Percentiles rank a stretch among this genome's conserved stretches.
phyloP scores from a whole-genome alignment of 2,888 invertebrate genomes.

The Dryadula phaetusa region DNA sequence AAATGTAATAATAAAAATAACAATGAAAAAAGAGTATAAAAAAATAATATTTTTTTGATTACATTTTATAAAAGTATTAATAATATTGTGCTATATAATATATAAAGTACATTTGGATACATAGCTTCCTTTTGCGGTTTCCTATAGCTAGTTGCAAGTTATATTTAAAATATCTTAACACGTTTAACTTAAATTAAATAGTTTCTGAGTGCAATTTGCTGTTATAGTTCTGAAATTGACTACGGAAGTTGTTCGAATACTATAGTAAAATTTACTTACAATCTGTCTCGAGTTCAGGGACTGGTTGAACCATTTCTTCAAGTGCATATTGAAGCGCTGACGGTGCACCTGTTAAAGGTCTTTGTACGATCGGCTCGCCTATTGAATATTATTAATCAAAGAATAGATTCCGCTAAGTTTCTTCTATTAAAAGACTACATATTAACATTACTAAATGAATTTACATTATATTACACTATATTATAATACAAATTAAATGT shows the following conservation, averaged over 20 bases:
- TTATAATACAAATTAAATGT: not conserved
- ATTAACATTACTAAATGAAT: not conserved
- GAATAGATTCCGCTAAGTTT: not conserved
- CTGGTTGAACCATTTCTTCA: constrained; percentile 66
- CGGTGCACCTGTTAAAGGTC: constrained; percentile 54
- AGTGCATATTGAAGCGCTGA: constrained; percentile 67
- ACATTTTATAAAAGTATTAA: too few relatives aligned
- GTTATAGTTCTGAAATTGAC: not conserved
- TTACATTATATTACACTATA: too few relatives aligned
- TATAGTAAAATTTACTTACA: constrained; percentile 57
- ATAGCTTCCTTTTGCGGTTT: too few relatives aligned
- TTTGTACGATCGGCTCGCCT: constrained; percentile 66
- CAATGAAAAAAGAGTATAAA: too few relatives aligned
- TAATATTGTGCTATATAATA: too few relatives aligned
- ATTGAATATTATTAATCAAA: not conserved
- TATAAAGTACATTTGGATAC: too few relatives aligned
- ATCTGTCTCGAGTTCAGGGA: constrained; percentile 69
- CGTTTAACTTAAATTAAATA: constrained; percentile 6
- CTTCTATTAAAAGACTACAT: not conserved
- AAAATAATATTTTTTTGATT: too few relatives aligned
- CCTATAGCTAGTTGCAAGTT: too few relatives aligned
- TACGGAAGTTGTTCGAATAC: not conserved
- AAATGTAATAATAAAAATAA: too few relatives aligned
- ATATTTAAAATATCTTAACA: not conserved
- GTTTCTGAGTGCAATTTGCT: not conserved